Evolutionary conservation across 2,888 invertebrate species (phyloP), one percentile per base, ranked within the genome.

Genomic region (Abrostola triplasia): DNA sequence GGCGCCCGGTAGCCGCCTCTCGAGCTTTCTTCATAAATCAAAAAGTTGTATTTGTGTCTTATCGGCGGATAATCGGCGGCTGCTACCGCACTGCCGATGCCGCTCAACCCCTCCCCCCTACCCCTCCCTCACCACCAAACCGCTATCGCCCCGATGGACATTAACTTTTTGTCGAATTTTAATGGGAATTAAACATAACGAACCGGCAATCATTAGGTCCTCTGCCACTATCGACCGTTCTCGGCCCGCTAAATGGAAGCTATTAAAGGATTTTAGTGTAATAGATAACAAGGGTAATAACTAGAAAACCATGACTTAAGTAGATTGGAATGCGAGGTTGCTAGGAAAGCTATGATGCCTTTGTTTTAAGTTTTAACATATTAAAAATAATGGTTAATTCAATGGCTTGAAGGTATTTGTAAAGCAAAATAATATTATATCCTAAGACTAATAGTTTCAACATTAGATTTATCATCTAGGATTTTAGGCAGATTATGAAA

Each of bases 11-110:
- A 93, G 93, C 92, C 88, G 90, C 85, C 88, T 87, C 86, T 83
- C 83, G 79, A 86, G 90, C 90, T 92, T 91, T 92, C 92, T 91
- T 93, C 92, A 93, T 93, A 93, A 93, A 93, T 93, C 93, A 93
- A 93, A 92, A 92, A 89, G 92, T 90, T 90, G 93, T 92, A 92
- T 93, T 93, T 92, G 89, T 92, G 89, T 86, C 87, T 92, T 93
- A 94, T 92, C 93, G 89, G 84, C 88, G 88, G 89, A 92, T 92
- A 92, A 93, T 93, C 92, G 90, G 88, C 89, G 88, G 91, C 89
- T 81, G 90, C 93, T 92, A 92, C 92, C 80, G 91, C 88, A 82
- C 86, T 85, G 85, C 87, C 78, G 78, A 74, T 76, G 70, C 79
- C 69, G 71, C 67, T 73, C 71, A 74, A 77, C 73, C 79, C 76